Evolutionary conservation across 1,140 invertebrate species (phyloP), one percentile per base, ranked within the genome.

Genomic region (Aphidius gifuensis): DNA sequence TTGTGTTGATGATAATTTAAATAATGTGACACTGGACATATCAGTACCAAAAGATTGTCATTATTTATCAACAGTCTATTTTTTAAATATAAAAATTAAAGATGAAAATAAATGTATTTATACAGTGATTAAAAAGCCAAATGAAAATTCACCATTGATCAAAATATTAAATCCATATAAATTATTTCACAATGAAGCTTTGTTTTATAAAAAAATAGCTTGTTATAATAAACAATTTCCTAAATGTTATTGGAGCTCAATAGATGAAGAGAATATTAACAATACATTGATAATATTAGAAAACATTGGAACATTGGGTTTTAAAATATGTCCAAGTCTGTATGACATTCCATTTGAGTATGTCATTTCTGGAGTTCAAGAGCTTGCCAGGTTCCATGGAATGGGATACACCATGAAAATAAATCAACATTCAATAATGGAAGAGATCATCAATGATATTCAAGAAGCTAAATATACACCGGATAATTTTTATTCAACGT

Each of bases 311-410:
- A 5, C 9, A 3, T 4, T 6, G 1, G 69, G 66, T 2, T 77
- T 64, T 39, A 2, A 45, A 0, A 7, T 64, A 1, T 64, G 63
- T 42, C 32, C 66, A 0, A 55, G 64, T 6, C 59, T 23, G 2
- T 46, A 59, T 38, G 60, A 72, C 21, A 0, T 64, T 6, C 63
- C 64, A 0, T 16, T 73, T 38, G 62, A 72, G 0, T 79, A 79
- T 49, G 59, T 69, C 21, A 21, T 67, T 2, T 61, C 73, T 5
- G 77, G 71, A 4, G 48, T 82, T 43, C 59, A 64, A 46, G 71
- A 72, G 6, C 64, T 83, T 5, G 82, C 67, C 1, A 60, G 65
- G 44, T 80, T 81, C 50, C 82, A 84, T 49, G 78, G 71, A 0
- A 65, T 68, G 5, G 77, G 73, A 2, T 80, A 76, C 42, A 58